phyloP scores from a whole-genome alignment of 35 echinoderm and acorn worm genomes.

The Heliocidaris erythrogramma region DNA sequence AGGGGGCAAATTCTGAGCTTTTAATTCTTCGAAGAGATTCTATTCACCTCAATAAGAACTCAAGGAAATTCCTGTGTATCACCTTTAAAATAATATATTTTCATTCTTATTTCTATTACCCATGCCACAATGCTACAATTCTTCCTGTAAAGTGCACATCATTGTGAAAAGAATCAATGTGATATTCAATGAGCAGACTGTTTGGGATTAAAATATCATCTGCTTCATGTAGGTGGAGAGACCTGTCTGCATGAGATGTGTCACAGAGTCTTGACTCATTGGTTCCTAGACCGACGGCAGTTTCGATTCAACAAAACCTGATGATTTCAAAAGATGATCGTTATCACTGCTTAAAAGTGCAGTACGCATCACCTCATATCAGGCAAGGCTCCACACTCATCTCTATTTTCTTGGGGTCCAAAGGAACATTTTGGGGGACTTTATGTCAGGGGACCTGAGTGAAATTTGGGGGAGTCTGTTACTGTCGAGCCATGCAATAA shows the following conservation, averaged over 20 bases:
- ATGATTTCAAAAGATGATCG: neutral
- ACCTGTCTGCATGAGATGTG: neutral
- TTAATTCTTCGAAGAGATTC: too few relatives aligned
- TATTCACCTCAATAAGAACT: too few relatives aligned
- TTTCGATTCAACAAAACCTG: conserved; percentile 4
- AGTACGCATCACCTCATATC: neutral
- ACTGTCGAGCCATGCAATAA: too few relatives aligned
- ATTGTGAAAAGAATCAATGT: neutral
- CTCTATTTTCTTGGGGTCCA: neutral
- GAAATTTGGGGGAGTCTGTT: too few relatives aligned
- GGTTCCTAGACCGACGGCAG: neutral
- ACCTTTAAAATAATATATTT: too few relatives aligned
- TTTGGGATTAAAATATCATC: neutral
- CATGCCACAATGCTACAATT: too few relatives aligned
- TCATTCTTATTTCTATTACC: too few relatives aligned
- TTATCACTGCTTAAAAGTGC: neutral
- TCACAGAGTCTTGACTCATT: neutral
- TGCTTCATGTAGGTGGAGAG: neutral
- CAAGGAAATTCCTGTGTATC: too few relatives aligned
- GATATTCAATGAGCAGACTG: neutral
- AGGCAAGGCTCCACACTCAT: neutral
- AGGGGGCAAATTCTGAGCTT: too few relatives aligned
- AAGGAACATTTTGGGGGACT: too few relatives aligned
- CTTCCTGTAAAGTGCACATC: neutral
- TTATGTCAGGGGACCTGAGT: too few relatives aligned